Percentiles rank a stretch among this genome's conserved stretches.
These are phyloP conservation scores for Eupeodes luniger DNA, from an alignment of 2,888 invertebrate species.

Conservation along the genomic window DNA sequence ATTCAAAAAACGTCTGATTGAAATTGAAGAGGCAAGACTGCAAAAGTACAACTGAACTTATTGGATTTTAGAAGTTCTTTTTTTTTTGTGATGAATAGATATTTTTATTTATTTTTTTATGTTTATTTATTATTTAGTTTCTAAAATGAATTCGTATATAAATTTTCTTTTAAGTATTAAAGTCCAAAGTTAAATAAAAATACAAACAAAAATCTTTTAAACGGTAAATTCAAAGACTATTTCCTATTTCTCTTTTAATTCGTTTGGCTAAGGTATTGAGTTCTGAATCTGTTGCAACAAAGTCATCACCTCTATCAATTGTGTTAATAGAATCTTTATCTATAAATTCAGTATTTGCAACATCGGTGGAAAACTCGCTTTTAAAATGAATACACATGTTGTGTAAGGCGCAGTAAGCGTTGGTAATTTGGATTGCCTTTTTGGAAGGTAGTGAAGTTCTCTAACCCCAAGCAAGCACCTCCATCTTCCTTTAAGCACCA, in stretches of 20 bases:
- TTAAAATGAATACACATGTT: neutral
- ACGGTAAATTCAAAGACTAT: neutral
- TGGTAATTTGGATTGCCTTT: no score
- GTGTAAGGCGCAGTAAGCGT: conserved; percentile 23
- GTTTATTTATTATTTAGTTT: neutral
- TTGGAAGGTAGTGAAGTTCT: no score
- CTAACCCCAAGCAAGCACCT: conserved; percentile 25
- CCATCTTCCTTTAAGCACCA: conserved; percentile 39
- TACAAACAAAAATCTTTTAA: neutral
- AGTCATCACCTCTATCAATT: no score
- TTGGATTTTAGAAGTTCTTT: neutral
- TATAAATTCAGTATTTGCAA: no score
- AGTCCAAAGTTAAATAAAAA: neutral
- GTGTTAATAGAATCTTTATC: no score
- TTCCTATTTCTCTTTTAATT: neutral
- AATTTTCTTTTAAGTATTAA: neutral
- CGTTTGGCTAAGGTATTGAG: neutral
- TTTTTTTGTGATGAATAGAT: neutral
- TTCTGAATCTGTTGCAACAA: neutral
- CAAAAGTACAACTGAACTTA: neutral
- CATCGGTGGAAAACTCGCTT: no score
- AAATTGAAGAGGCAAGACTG: no score
- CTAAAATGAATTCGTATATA: neutral
- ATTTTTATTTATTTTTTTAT: neutral
- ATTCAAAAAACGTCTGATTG: no score